Evolutionary conservation across 2,113 vertebrate genomes (phyloP), one percentile per base, ranked within the genome.

Genomic region (Morone saxatilis): DNA sequence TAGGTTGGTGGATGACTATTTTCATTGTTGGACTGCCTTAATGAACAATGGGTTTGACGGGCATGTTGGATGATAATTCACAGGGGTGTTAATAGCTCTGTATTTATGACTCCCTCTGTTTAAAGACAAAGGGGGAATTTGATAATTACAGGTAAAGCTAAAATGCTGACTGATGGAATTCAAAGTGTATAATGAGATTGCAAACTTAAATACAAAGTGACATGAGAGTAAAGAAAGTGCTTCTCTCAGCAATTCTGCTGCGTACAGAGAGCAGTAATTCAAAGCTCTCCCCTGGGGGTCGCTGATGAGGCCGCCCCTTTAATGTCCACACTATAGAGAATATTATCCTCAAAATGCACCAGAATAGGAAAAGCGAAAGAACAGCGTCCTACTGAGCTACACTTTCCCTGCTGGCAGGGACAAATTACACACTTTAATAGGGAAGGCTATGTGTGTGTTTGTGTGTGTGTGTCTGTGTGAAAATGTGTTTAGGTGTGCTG

Each of bases 161-260:
- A 75, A 85, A 76, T 25, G 68, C 53, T 88, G 74, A 76, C 74
- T 56, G 38, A 63, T 76, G 12, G 38, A 85, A 90, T 72, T 72
- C 40, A n/a, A 79, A 66, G 25, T 36, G 61, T 60, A 20, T 53
- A 78, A 78, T 74, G 59, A 73, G 41, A 78, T 36, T 81, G 45
- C 40, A 71, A 31, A 41, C 38, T 61, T 31, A 70, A 71, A 48
- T 31, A 69, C 20, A 80, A 78, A 84, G 62, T 60, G 60, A 77
- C 60, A 75, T 54, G 38, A 41, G 22, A 73, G 62, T 10, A 45
- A 63, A 86, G 60, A 86, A 86, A 89, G 47, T 88, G 84, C 87
- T 79, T 80, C 88, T 67, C 59, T 53, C 59, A 78, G 84, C 78
- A 70, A 25, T 53, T 85, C 22, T 72, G 66, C 31, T 17, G 14